Base-by-base conservation (phyloP, 1,140 invertebrate genomes). In the Tetramorium alpestre region DNA sequence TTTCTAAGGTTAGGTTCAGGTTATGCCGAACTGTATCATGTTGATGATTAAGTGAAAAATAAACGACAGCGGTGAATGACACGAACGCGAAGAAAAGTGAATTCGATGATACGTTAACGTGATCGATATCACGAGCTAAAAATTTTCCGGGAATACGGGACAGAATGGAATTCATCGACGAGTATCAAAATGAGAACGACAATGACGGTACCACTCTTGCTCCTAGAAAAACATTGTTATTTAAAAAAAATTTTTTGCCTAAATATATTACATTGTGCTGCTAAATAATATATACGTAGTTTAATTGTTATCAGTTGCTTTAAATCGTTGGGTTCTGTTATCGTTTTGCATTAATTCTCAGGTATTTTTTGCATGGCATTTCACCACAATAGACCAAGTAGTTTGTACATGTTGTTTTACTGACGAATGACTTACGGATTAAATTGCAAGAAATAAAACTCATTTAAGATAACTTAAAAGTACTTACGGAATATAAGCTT, bases 1-100 rank as follows among this genome's bases (percentile, higher is more conserved):
- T 56, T 81, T 81, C 16, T 70, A 81, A 69, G 77, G 77, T 81
- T 81, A 80, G 44, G 47, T 81, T 54, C 13, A 33, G 25, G 18
- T 62, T 78, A 64, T 13, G 5, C 25, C 25, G n/a, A 33, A 16
- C 41, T 7, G 16, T 47, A n/a, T 28, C 3, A 13, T n/a, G n/a
- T 13, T 54, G 18, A n/a, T n/a, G 2, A 25, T 78, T 54, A n/a
- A 73, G 18, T 16, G 18, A 6, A 41, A 25, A 69, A 7, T 41
- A 69, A 28, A 56, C 16, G 7, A 16, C 22, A 22, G 6, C 51
- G 5, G 51, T 56, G n/a, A 81, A 41, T 41, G 77, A 25, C 11
- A 51, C 13, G 13, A 16, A 22, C 10, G 2, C 3, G 8, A 4
- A 67, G 54, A 22, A 38, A 25, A 25, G 1, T 64, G 33, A 18